Evolutionary conservation across 1,140 invertebrate genomes (phyloP).

Genomic region (Agrilus planipennis): DNA sequence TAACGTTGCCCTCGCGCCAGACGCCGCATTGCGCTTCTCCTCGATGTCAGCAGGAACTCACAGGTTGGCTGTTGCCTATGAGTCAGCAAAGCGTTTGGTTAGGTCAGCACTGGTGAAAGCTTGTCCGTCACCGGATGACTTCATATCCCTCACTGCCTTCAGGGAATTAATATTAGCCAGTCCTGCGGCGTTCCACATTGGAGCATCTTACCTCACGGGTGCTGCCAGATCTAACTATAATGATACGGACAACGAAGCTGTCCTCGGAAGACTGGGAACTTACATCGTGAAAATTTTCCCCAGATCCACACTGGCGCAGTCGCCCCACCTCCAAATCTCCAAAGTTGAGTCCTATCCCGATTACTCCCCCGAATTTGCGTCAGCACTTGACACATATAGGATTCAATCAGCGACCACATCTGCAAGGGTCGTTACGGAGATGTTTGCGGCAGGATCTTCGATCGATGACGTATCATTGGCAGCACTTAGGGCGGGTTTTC

Average conservation of each 20-base stretch:
- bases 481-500: too few relatives aligned
- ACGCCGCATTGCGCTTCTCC: background rate
- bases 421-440: too few relatives aligned
- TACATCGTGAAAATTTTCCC: background rate
- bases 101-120: background rate
- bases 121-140: background rate
- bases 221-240: background rate
- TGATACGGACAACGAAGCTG: background rate
- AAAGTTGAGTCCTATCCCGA: background rate
- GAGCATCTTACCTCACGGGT: background rate
- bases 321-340: background rate
- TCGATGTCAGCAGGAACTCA: background rate
- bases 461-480: too few relatives aligned
- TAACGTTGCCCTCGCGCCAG: too few relatives aligned
- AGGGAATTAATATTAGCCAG: background rate
- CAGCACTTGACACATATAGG: background rate
- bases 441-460: too few relatives aligned
- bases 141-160: background rate
- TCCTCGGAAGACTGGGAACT: background rate
- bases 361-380: background rate
- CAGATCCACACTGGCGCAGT: background rate
- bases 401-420: too few relatives aligned
- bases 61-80: too few relatives aligned
- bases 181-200: background rate
- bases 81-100: too few relatives aligned